Conservation (phyloP, 2,888 invertebrate species). For the Sphecodes monilicornis region DNA sequence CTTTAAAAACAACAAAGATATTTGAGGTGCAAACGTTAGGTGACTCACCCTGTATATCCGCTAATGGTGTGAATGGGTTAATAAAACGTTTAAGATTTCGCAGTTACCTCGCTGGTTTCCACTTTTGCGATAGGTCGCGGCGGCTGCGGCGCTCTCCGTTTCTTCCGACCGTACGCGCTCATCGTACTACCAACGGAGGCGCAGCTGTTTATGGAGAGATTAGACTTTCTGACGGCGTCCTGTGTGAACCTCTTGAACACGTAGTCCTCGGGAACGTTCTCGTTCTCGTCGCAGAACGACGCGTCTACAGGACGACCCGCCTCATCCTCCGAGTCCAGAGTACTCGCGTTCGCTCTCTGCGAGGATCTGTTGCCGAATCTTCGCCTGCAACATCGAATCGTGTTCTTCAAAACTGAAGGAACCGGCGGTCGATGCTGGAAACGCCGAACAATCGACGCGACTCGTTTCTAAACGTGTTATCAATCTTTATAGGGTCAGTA, state of each 20-base stretch:
- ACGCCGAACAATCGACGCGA: too few relatives aligned
- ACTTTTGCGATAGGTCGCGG: slow-evolving; percentile 80
- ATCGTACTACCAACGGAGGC: slow-evolving; percentile 83
- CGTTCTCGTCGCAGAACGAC: slow-evolving; percentile 77
- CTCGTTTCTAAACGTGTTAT: too few relatives aligned
- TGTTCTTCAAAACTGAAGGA: neutral
- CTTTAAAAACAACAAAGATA: too few relatives aligned
- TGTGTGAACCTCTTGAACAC: slow-evolving; percentile 79
- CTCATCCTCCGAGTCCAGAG: slow-evolving; percentile 63
- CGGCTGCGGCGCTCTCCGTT: slow-evolving; percentile 88
- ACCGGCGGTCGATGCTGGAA: too few relatives aligned
- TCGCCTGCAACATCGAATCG: slow-evolving; percentile 67
- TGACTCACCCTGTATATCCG: too few relatives aligned
- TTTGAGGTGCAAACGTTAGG: too few relatives aligned
- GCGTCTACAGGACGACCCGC: slow-evolving; percentile 62
- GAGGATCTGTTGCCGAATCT: slow-evolving; percentile 77
- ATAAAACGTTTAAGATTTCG: neutral
- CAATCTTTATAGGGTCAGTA: too few relatives aligned
- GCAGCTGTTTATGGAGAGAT: slow-evolving; percentile 81
- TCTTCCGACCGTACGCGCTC: slow-evolving; percentile 87
- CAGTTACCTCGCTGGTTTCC: slow-evolving; percentile 71
- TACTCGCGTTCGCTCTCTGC: slow-evolving; percentile 70
- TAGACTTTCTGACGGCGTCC: slow-evolving; percentile 79
- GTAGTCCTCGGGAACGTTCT: slow-evolving; percentile 78
- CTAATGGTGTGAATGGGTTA: too few relatives aligned